Base-by-base conservation (phyloP, 2,113 vertebrate species). In the Seriola rivoliana region DNA sequence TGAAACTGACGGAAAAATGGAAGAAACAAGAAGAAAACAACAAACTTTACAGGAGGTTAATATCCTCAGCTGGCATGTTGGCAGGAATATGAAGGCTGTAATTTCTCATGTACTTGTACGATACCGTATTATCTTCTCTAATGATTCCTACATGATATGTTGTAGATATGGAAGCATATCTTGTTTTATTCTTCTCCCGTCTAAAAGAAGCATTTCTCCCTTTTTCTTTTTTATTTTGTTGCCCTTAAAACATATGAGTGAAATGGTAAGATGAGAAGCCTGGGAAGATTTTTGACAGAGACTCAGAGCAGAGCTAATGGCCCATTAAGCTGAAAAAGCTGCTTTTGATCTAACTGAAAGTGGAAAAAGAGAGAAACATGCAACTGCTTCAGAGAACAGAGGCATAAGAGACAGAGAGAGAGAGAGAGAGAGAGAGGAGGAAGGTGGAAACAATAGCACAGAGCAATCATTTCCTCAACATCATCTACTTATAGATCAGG, bases 241-340 rank as follows among this genome's bases (percentile, higher is more conserved):
- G 71, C 73, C 67, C 71, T 80, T 76, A 78, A 55, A 88, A 82
- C 59, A 64, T 40, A 63, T 2, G 75, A 82, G 57, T 80, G 74
- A 79, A 78, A 81, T 42, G 42, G 42, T 46, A 57, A 67, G 81
- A 89, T 66, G 66, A 90, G 85, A 87, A 74, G 85, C 62, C 64
- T 2, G 38, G 67, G 60, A 81, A 66, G 72, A 64, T 46, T 84
- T 86, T 59, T 84, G 85, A 85, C 87, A 81, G 81, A 85, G 72
- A 83, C 80, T 87, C 82, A 60, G 78, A 84, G 84, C 73, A 71
- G 72, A 88, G 88, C 85, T 91, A 91, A 91, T 90, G 88, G 88
- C 40, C 88, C 88, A 89, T 89, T 88, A 90, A 64, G 71, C 32
- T 14, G 82, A 88, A 88, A 89, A 83, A 50, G 66, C 77, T 84